phyloP scores from a whole-genome alignment of 2,888 invertebrate species.

The Shargacucullia verbasci region DNA sequence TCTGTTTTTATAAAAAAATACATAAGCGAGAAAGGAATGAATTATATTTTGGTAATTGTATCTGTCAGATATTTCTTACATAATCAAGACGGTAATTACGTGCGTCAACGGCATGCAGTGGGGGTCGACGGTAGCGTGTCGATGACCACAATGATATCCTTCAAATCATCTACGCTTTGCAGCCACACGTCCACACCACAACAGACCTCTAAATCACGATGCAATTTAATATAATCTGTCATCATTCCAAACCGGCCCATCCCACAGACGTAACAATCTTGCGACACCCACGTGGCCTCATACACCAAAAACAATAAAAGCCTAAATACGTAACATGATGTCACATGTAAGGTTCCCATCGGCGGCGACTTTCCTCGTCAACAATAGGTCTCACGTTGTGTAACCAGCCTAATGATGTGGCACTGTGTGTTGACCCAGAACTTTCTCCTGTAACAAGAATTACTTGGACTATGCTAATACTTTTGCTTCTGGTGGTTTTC shows the following conservation, averaged over 20 bases:
- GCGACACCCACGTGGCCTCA: conserved; percentile 32
- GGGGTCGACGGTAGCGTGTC: too few relatives aligned
- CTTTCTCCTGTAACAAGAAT: conserved; percentile 54
- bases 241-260: not conserved
- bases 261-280: conserved; percentile 28
- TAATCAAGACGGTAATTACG: too few relatives aligned
- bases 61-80: too few relatives aligned
- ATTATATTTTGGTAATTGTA: too few relatives aligned
- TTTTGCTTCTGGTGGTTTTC: not conserved
- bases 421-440: conserved; percentile 60
- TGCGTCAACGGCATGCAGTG: too few relatives aligned
- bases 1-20: too few relatives aligned
- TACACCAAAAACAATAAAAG: conserved; percentile 26
- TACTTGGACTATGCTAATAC: conserved; percentile 1
- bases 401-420: conserved; percentile 36
- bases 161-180: too few relatives aligned
- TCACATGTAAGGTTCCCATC: conserved; percentile 39
- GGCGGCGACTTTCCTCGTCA: conserved; percentile 33
- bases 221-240: not conserved
- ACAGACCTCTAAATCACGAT: too few relatives aligned
- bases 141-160: too few relatives aligned
- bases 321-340: conserved; percentile 47
- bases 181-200: too few relatives aligned
- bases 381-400: conserved; percentile 50
- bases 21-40: too few relatives aligned